A percentile compares a stretch with the other conserved stretches of the same genome.
phyloP scores from a whole-genome alignment of 2,113 vertebrate species.

The Oncorhynchus clarkii region DNA sequence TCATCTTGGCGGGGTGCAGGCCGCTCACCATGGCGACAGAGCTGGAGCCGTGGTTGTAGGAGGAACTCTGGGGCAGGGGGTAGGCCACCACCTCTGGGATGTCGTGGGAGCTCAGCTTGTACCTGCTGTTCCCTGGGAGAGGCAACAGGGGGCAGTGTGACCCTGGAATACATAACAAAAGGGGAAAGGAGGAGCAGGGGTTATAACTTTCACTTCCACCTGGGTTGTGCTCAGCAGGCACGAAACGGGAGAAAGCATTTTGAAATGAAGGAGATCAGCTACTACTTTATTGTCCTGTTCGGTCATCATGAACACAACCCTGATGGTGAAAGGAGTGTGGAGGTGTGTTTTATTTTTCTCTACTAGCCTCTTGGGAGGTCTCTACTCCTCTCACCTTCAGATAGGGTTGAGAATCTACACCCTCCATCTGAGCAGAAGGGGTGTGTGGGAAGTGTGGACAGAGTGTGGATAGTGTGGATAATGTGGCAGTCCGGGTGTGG shows the following conservation, averaged over 20 bases:
- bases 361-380: neutral
- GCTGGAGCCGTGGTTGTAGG: constrained; percentile 84
- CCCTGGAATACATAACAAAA: constrained; percentile 66
- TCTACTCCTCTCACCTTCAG: neutral
- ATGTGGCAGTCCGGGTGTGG: no score
- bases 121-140: constrained; percentile 83
- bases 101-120: constrained; percentile 86
- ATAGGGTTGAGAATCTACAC: neutral
- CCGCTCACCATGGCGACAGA: constrained; percentile 97
- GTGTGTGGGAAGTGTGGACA: constrained; percentile 19
- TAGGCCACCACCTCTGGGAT: constrained; percentile 95
- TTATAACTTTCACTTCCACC: no score
- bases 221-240: neutral
- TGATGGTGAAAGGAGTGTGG: neutral
- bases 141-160: constrained; percentile 88
- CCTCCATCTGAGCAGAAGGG: neutral
- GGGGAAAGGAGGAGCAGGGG: constrained; percentile 12
- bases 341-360: neutral
- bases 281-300: no score
- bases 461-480: no score
- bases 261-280: neutral
- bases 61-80: constrained; percentile 83
- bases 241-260: constrained; percentile 13
- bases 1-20: constrained; percentile 93
- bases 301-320: no score